These are phyloP conservation scores for Spatula versicolor DNA, from an alignment of 2,797 vertebrate species.

Conservation along the genomic window DNA sequence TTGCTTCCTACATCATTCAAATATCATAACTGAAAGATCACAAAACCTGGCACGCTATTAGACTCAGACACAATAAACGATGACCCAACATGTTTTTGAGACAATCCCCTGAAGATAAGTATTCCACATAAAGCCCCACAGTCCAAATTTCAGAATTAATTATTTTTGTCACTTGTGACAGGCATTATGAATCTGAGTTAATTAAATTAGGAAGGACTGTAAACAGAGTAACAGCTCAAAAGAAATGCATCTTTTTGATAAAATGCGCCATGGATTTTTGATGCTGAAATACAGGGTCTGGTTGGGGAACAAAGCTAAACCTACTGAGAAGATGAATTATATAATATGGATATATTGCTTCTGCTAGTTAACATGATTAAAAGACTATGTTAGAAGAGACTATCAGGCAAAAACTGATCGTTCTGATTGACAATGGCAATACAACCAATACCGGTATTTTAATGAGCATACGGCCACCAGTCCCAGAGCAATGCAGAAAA, in stretches of 20 bases:
- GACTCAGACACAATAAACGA: slow-evolving; percentile 14
- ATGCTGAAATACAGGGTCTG: not conserved
- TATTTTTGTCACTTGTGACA: slow-evolving; percentile 29
- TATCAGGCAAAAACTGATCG: not conserved
- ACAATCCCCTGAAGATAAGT: not conserved
- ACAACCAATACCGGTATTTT: not conserved
- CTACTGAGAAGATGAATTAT: not conserved
- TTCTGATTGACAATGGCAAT: not conserved
- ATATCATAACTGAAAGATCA: not conserved
- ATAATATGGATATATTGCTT: not conserved
- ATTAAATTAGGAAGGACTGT: slow-evolving; percentile 33
- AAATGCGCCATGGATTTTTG: not conserved
- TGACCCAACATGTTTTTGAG: slow-evolving; percentile 13
- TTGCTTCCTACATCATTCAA: not conserved
- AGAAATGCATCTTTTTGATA: slow-evolving; percentile 2
- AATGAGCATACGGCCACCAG: not conserved
- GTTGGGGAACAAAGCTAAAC: not conserved
- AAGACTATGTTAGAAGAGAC: not conserved
- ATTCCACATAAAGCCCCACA: not conserved
- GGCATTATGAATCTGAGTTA: slow-evolving; percentile 38
- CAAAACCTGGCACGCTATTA: slow-evolving; percentile 4
- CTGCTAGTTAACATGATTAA: not conserved
- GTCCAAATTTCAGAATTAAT: slow-evolving; percentile 13
- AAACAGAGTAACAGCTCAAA: slow-evolving; percentile 28
- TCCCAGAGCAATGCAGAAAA: not conserved